Base-by-base conservation (phyloP, 2,797 vertebrate genomes). In the Sebastes kiyomatsui region DNA sequence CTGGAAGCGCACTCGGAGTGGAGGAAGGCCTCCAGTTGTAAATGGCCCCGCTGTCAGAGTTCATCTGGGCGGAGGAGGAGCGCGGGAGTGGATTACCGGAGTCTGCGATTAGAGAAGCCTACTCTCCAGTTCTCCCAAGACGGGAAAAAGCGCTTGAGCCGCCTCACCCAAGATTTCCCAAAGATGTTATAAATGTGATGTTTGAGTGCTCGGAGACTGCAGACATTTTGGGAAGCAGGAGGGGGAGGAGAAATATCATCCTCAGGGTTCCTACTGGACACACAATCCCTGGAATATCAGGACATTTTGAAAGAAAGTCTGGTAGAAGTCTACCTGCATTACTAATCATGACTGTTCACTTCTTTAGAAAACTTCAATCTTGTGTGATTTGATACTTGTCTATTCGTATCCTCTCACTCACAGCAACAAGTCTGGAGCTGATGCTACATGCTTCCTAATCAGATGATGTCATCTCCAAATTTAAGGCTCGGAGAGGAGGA, bases 11-110 rank as follows among this genome's bases (percentile, higher is more conserved):
- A 58, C 67, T 84, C 28, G 38, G 67, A 69, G 62, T 71, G 79
- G 77, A 87, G 78, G 82, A 75, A 77, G 74, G 77, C 81, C 88
- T 78, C 77, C 85, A 75, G 86, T 88, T 88, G 83, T 84, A 85
- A 91, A 91, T 84, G 84, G 86, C 88, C 75, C 61, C 13, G 16
- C 90, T 91, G 91, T 91, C 90, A 90, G 82, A 87, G 87, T 89
- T 92, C 86, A 90, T 86, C 85, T 84, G 80, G 85, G 77, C n/a
- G 10, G 76, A 88, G 79, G 79, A 87, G 83, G 77, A 88, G 82
- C 28, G 83, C 65, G 11, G 82, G 81, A 90, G 90, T 94, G 85
- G 92, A 93, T 92, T 89, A 92, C 76, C 1, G 33, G 67, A 88
- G 79, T 77, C 79, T 54, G 64, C 65, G 61, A 86, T 83, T 75